A percentile compares a stretch with the other conserved stretches of the same genome.
Conservation (phyloP, 2,888 invertebrate species). For the Epirrhoe tristata region DNA sequence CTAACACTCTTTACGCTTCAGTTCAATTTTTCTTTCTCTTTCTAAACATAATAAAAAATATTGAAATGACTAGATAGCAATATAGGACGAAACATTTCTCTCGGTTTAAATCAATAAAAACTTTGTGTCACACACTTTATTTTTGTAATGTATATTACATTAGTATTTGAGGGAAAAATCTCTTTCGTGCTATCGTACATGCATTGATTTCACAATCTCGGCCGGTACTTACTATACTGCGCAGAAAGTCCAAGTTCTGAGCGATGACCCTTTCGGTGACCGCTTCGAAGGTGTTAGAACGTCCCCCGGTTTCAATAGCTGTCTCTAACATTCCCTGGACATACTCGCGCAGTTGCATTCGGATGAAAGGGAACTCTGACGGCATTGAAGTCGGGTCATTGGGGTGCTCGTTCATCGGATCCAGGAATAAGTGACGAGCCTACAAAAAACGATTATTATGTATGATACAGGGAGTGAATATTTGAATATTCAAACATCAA, state of each 20-base stretch:
- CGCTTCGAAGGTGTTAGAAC: conserved; percentile 47
- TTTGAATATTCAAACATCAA: not conserved
- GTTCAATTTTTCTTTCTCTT: too few relatives aligned
- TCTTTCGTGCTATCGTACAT: too few relatives aligned
- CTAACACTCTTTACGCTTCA: not conserved
- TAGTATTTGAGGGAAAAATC: too few relatives aligned
- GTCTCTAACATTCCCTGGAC: conserved; percentile 50
- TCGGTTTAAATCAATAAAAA: too few relatives aligned
- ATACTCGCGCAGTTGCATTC: conserved; percentile 57
- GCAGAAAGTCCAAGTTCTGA: conserved; percentile 53
- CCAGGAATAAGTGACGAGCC: conserved; percentile 62
- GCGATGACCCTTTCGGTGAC: conserved; percentile 55
- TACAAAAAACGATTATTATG: conserved; percentile 36
- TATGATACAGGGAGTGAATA: not conserved
- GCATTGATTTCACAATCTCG: not conserved
- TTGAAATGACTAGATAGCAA: too few relatives aligned
- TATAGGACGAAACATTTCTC: too few relatives aligned
- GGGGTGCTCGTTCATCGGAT: conserved; percentile 44
- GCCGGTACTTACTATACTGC: conserved; percentile 53
- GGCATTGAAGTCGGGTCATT: conserved; percentile 55
- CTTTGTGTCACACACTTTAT: too few relatives aligned
- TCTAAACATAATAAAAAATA: too few relatives aligned
- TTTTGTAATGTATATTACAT: too few relatives aligned
- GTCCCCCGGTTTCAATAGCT: conserved; percentile 43
- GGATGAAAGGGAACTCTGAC: conserved; percentile 57